Evolutionary conservation across 2,797 vertebrate genomes (phyloP), one percentile per base, ranked within the genome.

Genomic region (Arnoldichthys spilopterus): DNA sequence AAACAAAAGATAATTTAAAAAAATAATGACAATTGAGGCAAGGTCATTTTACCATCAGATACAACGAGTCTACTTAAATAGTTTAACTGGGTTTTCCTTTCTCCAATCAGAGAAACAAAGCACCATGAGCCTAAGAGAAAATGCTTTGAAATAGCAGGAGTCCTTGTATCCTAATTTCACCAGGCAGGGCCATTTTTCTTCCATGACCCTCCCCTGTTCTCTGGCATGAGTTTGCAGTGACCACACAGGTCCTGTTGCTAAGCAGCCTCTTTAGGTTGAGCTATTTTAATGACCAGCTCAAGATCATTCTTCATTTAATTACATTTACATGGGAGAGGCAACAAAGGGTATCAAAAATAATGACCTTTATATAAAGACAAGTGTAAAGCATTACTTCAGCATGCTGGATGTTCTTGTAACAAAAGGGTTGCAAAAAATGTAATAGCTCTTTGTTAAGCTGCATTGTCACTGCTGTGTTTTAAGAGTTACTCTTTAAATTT

Each of bases 241-340:
- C 76, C 80, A 51, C 63, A 67, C 82, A 76, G 81, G 82, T 84
- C 53, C 72, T 77, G 84, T 87, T 87, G 83, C 87, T 84, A 79
- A 76, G 79, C 88, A 67, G 45, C 78, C 58, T 32, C 86, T 87
- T 88, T 82, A 80, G 87, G 87, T 86, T 88, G 85, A 89, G 85
- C 80, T 86, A 86, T 86, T 90, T 89, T 90, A 90, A 88, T 82
- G 76, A 75, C 72, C 70, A 0, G 68, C 75, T 61, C 82, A 87
- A 80, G 88, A 88, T 90, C 87, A 85, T 86, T 84, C 85, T 87
- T 72, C 2, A 69, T 87, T 91, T 91, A 91, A 91, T 91, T 91
- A 90, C 89, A 80, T 83, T 83, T 74, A 85, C 54, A 72, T 77
- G 37, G 78, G 80, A 70, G n/a, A 82, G 83, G 76, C 49, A 78